Evolutionary conservation across 2,888 invertebrate genomes (phyloP).

Genomic region (Hirtodrosophila cameraria): DNA sequence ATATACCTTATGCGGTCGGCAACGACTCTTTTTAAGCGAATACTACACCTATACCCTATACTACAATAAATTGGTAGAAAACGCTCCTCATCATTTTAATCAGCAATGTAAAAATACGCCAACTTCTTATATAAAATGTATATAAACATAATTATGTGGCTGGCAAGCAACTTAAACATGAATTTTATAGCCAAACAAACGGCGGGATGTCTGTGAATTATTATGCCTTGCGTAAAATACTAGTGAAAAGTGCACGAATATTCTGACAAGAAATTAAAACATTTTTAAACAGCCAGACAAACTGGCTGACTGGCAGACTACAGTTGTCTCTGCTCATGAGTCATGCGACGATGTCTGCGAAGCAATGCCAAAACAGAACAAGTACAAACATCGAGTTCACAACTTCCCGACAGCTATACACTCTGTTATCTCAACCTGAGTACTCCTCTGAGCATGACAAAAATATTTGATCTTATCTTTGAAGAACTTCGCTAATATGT

Average conservation of each 20-base stretch:
- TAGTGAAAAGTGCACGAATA: conserved; percentile 31
- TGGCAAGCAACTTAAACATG: conserved; percentile 54
- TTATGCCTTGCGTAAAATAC: conserved; percentile 44
- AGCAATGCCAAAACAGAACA: conserved; percentile 54
- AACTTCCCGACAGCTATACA: too few species aligned
- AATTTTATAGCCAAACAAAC: conserved; percentile 48
- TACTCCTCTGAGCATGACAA: too few species aligned
- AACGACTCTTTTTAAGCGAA: too few species aligned
- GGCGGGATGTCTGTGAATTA: conserved; percentile 55
- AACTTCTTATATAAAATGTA: conserved; percentile 32
- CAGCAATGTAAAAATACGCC: conserved; percentile 38
- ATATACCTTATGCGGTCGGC: too few species aligned
- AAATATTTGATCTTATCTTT: too few species aligned
- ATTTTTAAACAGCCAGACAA: conserved; percentile 57
- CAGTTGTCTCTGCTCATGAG: conserved; percentile 46
- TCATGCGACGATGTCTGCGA: conserved; percentile 52
- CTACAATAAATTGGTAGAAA: too few species aligned
- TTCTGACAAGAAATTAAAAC: conserved; percentile 63
- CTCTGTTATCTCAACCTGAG: too few species aligned
- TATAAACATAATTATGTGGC: conserved; percentile 61
- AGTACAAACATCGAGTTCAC: too few species aligned
- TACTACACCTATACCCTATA: too few species aligned
- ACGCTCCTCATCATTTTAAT: too few species aligned
- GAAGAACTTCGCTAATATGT: too few species aligned
- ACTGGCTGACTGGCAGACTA: conserved; percentile 29